Evolutionary conservation across 2,797 vertebrate genomes (phyloP).

Genomic region (Chelon auratus): DNA sequence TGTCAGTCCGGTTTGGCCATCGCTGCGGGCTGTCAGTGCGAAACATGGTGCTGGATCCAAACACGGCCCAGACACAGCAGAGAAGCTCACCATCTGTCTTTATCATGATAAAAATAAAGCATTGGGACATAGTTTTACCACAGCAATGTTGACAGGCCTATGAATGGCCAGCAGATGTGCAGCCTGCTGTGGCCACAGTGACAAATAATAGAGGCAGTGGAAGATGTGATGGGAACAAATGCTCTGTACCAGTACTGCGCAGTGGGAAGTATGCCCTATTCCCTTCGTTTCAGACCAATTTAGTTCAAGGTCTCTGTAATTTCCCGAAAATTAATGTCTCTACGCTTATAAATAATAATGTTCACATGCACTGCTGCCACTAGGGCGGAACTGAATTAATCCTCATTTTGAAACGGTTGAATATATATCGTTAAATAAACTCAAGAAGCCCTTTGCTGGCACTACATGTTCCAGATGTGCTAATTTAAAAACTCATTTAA

Average conservation of each 20-base stretch:
- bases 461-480: not conserved
- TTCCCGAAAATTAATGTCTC: conserved; percentile 6
- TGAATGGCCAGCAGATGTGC: conserved; percentile 60
- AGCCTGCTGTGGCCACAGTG: conserved; percentile 13
- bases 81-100: conserved; percentile 48
- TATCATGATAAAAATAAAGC: conserved; percentile 61
- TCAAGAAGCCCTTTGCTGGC: not conserved
- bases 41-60: conserved; percentile 40
- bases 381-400: not conserved
- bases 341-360: conserved; percentile 13
- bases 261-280: not conserved
- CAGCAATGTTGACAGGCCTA: conserved; percentile 24
- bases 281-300: conserved; percentile 6
- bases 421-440: not conserved
- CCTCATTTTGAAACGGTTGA: not conserved
- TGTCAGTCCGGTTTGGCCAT: conserved; percentile 43
- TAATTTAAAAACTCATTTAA: not conserved
- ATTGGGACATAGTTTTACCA: conserved; percentile 27
- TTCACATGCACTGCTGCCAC: conserved; percentile 10
- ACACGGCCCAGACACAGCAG: conserved; percentile 55
- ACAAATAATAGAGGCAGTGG: conserved; percentile 30
- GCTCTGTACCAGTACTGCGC: conserved; percentile 14
- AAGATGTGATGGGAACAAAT: conserved; percentile 16
- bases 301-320: not conserved
- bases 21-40: conserved; percentile 32